phyloP scores from a whole-genome alignment of 2,113 vertebrate species.

The Ardeotis arabs region DNA sequence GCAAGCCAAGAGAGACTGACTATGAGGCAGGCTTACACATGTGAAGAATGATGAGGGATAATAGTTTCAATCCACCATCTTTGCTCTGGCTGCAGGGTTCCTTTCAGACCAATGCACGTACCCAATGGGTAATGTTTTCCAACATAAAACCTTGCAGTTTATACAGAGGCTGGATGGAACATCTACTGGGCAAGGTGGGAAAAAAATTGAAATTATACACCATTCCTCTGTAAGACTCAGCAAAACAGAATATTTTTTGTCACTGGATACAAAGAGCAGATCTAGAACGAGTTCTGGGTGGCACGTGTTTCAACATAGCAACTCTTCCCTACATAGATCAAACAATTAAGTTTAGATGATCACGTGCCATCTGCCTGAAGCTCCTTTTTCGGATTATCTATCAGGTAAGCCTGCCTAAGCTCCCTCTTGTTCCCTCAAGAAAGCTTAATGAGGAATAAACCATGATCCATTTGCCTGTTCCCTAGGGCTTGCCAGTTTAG shows the following conservation, averaged over 20 bases:
- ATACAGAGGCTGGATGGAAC: not conserved
- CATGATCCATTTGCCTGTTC: not conserved
- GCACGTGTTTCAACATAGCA: not conserved
- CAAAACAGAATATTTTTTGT: not conserved
- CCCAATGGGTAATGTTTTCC: not conserved
- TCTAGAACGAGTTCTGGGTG: not conserved
- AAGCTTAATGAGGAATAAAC: not conserved
- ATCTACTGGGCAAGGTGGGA: not conserved
- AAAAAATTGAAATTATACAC: not conserved
- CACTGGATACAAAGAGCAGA: not conserved
- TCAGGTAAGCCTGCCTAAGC: not conserved
- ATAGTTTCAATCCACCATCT: not conserved
- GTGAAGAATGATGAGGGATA: not conserved
- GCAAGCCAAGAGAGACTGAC: not conserved
- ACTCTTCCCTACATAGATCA: not conserved
- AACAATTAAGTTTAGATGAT: conserved; percentile 43
- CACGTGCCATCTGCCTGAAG: not conserved
- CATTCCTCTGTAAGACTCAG: not conserved
- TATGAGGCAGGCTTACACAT: not conserved
- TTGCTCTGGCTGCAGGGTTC: not conserved
- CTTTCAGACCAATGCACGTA: not conserved
- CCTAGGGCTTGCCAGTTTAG: not conserved
- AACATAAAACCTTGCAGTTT: not conserved
- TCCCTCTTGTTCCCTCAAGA: not conserved
- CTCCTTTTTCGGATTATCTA: not conserved